Evolutionary conservation across 2,888 invertebrate genomes (phyloP), one percentile per base, ranked within the genome.

Genomic region (Clanis bilineata): DNA sequence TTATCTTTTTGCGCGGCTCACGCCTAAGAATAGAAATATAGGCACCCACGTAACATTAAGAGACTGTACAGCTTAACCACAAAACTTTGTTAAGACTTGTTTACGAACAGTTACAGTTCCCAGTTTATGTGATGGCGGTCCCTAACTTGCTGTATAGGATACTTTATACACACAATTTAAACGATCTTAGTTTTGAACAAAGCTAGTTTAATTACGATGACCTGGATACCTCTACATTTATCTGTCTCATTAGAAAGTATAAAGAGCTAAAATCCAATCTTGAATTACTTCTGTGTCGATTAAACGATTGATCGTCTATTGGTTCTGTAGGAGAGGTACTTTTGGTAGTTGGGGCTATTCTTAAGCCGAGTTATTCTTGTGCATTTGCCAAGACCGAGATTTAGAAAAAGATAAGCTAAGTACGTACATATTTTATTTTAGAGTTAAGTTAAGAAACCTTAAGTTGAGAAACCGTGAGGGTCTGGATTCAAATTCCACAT

Each of bases 51-150:
- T 77, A 80, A 80, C 82, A 80, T 79, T 79, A 78, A 80, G 78
- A 80, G 79, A 77, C 79, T 76, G 77, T 82, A 73, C 78, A 86
- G 85, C 82, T 85, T 83, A 82, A 83, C 87, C 87, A 76, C 86
- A 81, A 77, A 88, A 88, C 84, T 87, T 88, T 86, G 85, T 85
- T 86, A 83, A 83, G 85, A 85, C 84, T 88, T 86, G 86, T 86
- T 86, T 86, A 86, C 81, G 80, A 79, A 82, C 84, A 79, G 80
- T 83, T 80, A 79, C 80, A 80, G 83, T 82, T 84, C 72, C 63
- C 81, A 83, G 82, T 86, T 86, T 87, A 86, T 83, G 85, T 82
- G 83, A 82, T 80, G 80, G 81, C 78, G 76, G 82, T 80, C 80
- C 71, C 74, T 71, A 81, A 83, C 77, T 83, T 78, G 68, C 60